A percentile compares a stretch with the other conserved stretches of the same genome.
phyloP scores from a whole-genome alignment of 2,797 vertebrate genomes.

The Semotilus atromaculatus region DNA sequence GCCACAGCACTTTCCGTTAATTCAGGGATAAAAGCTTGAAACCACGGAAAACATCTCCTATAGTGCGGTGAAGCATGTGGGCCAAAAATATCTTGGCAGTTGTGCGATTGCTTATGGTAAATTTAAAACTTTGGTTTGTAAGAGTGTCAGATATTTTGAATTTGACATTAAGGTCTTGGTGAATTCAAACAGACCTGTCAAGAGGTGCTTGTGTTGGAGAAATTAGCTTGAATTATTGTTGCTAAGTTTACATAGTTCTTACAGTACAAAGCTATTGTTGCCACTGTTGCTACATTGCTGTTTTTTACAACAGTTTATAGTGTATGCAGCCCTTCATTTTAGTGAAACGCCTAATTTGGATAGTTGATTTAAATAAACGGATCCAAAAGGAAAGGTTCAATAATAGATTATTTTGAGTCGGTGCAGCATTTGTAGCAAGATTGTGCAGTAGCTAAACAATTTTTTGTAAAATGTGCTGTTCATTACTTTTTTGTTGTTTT shows the following conservation, averaged over 20 bases:
- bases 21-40: conserved; percentile 18
- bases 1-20: not conserved
- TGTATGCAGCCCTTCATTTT: not conserved
- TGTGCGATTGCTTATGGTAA: not conserved
- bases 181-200: not conserved
- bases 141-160: not conserved
- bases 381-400: not conserved
- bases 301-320: not conserved
- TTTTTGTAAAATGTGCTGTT: not conserved
- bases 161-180: not conserved
- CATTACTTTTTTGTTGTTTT: not conserved
- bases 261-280: not conserved
- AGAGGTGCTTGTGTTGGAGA: not conserved
- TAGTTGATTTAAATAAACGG: not conserved
- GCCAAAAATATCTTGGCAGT: not conserved
- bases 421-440: not conserved
- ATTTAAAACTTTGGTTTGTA: not conserved
- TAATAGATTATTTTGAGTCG: not conserved
- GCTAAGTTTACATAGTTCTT: not conserved
- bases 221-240: not conserved
- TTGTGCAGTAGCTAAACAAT: not conserved
- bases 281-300: not conserved
- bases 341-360: not conserved
- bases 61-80: not conserved
- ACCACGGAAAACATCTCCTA: not conserved